Evolutionary conservation across 2,888 invertebrate genomes (phyloP), one percentile per base, ranked within the genome.

Genomic region (Synergus itoensis): DNA sequence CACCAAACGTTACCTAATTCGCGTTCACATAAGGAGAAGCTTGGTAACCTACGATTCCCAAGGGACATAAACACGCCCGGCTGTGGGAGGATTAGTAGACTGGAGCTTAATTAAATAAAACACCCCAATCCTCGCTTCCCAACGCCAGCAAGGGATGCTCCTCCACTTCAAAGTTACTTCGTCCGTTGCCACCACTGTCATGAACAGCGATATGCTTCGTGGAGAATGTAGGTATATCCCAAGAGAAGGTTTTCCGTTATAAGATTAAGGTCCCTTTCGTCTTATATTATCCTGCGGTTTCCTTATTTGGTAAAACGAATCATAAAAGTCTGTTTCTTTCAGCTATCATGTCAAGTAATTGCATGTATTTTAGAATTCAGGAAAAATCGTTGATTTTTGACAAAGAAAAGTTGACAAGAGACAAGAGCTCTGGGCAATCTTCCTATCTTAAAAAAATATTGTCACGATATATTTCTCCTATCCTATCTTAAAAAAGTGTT

Each of bases 61-160:
- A 83, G 87, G 87, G 89, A 88, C 86, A 87, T 87, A 88, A 88
- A 88, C 88, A 88, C 84, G 82, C 84, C 83, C 83, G 81, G 79
- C 79, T 80, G 77, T 80, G 84, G 83, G 87, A 88, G 88, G 88
- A 88, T 88, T 88, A 86, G 83, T 80, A 83, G 84, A 86, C 87
- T 87, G 84, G 82, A 86, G 87, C 89, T 89, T 90, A 90, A 90
- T 90, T 90, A 89, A 90, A 90, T 90, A 89, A 90, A 89, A 89
- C 87, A 87, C 88, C 88, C 88, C 89, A 84, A 87, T 88, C 86
- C 88, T 85, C 87, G 86, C 87, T 87, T 87, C 85, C 86, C 84
- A 84, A 82, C 83, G 82, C 82, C 83, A 78, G 83, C 69, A 80
- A 82, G 82, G 84, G 86, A 85, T 82, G 83, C 82, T 84, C 76